These are phyloP conservation scores for Cepaea nemoralis DNA, from an alignment of 1,140 invertebrate species.

Conservation along the genomic window DNA sequence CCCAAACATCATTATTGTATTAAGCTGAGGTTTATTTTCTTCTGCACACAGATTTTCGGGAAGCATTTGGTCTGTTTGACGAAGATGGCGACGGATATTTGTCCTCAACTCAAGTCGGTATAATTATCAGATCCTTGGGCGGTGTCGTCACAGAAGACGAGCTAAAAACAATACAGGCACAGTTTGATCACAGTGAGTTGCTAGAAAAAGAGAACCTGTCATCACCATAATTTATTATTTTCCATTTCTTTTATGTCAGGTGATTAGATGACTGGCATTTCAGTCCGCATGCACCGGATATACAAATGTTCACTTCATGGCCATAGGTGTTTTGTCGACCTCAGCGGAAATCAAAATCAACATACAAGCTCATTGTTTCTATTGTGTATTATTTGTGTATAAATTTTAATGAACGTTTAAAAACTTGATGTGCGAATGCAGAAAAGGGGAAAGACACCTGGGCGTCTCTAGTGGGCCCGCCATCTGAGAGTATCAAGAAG, in stretches of 20 bases:
- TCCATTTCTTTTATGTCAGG: background rate
- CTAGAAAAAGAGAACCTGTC: slow-evolving; percentile 68
- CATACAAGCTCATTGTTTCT: no score
- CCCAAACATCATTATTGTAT: no score
- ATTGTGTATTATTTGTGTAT: no score
- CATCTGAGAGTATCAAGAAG: no score
- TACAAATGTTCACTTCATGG: no score
- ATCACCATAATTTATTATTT: background rate
- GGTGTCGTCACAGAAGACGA: slow-evolving; percentile 99
- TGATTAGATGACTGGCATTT: background rate
- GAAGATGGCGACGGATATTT: slow-evolving; percentile 96
- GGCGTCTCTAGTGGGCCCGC: no score
- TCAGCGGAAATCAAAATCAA: no score
- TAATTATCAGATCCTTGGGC: slow-evolving; percentile 97
- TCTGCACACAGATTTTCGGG: slow-evolving; percentile 49
- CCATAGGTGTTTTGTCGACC: no score
- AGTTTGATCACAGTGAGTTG: slow-evolving; percentile 98
- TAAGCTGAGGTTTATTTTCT: no score
- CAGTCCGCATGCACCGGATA: background rate
- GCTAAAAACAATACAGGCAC: slow-evolving; percentile 98
- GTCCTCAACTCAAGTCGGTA: slow-evolving; percentile 98
- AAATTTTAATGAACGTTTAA: no score
- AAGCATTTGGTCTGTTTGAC: slow-evolving; percentile 59
- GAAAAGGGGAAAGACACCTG: no score
- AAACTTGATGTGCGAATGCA: no score